phyloP scores from a whole-genome alignment of 2,797 vertebrate species.

The Melopsittacus undulatus region DNA sequence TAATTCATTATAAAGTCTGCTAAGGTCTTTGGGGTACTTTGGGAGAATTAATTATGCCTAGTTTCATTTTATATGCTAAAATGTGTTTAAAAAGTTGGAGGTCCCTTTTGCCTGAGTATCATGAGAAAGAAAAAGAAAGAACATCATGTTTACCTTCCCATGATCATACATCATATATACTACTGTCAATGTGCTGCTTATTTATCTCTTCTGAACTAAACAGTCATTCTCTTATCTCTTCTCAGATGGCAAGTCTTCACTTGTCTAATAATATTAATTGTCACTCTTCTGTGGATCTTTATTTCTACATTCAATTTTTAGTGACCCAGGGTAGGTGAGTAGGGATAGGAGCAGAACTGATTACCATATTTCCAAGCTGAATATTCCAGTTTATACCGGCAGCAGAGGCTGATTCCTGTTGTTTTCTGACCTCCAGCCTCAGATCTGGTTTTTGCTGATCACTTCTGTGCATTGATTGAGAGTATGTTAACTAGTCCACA shows the following conservation, averaged over 20 bases:
- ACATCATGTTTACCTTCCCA: background rate
- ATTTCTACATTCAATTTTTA: background rate
- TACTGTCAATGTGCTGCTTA: background rate
- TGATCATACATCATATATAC: background rate
- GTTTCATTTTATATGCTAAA: constrained; percentile 17
- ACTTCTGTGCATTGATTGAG: background rate
- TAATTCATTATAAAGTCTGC: constrained; percentile 23
- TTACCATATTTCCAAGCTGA: background rate
- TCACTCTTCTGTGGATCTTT: background rate
- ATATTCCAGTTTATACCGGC: background rate
- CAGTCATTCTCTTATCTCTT: background rate
- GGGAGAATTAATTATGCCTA: background rate
- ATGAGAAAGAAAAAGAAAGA: background rate
- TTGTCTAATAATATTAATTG: background rate
- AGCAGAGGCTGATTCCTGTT: background rate
- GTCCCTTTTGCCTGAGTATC: background rate
- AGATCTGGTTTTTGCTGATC: background rate
- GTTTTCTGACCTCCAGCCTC: background rate
- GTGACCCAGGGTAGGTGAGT: background rate
- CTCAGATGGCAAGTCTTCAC: background rate
- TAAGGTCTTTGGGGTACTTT: constrained; percentile 11
- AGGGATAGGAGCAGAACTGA: background rate
- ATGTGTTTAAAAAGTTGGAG: background rate
- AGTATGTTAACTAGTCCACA: background rate
- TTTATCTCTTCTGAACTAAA: constrained; percentile 29